These are phyloP conservation scores for Phylloscopus trochilus DNA, from an alignment of 2,113 vertebrate genomes.

Conservation along the genomic window DNA sequence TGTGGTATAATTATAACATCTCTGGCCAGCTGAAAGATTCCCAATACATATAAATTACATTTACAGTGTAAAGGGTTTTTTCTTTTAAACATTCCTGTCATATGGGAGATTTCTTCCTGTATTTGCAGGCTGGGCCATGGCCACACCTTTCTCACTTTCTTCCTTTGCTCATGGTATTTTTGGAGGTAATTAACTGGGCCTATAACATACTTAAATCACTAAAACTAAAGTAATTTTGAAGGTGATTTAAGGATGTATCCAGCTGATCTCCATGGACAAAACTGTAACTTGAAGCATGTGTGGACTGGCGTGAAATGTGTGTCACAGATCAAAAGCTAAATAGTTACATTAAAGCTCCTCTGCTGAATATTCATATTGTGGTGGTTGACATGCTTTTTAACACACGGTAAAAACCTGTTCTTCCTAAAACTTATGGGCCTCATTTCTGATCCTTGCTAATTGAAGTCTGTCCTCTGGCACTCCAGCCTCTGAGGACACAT, in stretches of 20 bases:
- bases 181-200: not conserved
- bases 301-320: not conserved
- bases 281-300: not conserved
- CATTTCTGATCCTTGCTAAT: not conserved
- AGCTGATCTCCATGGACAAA: not conserved
- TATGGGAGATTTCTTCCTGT: not conserved
- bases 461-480: not conserved
- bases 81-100: not conserved
- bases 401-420: not conserved
- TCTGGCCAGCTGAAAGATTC: conserved; percentile 31
- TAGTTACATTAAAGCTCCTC: not conserved
- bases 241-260: not conserved
- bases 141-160: not conserved
- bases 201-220: not conserved
- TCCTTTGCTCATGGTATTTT: not conserved
- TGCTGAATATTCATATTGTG: not conserved
- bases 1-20: conserved; percentile 13
- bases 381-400: not conserved
- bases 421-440: not conserved
- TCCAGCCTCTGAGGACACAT: not conserved
- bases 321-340: not conserved
- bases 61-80: not conserved
- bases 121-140: not conserved
- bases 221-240: not conserved
- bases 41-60: conserved; percentile 23